phyloP scores from a whole-genome alignment of 2,797 vertebrate genomes.

The Enteromius paludinosus region DNA sequence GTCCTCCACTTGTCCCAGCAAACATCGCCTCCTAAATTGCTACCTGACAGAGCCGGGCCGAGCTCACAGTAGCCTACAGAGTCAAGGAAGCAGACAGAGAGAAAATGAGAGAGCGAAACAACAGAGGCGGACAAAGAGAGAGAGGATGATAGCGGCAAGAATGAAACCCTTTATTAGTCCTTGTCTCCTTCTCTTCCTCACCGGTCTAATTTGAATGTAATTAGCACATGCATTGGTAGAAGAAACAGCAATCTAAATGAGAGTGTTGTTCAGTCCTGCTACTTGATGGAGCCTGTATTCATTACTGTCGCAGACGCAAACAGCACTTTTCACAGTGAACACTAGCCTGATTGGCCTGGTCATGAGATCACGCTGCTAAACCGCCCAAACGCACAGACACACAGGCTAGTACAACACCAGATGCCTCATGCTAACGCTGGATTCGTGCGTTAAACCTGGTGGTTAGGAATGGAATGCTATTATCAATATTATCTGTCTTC shows the following conservation, averaged over 20 bases:
- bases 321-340: slow-evolving; percentile 63
- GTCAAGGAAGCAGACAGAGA: slow-evolving; percentile 29
- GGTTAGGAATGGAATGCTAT: too few relatives aligned
- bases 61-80: slow-evolving; percentile 47
- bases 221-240: slow-evolving; percentile 71
- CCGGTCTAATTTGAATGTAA: slow-evolving; percentile 80
- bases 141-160: slow-evolving; percentile 51
- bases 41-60: slow-evolving; percentile 63
- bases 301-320: slow-evolving; percentile 77
- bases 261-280: slow-evolving; percentile 75
- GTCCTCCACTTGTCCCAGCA: slow-evolving; percentile 36
- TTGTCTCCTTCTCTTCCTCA: slow-evolving; percentile 63
- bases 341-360: slow-evolving; percentile 32
- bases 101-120: neutral
- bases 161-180: slow-evolving; percentile 63
- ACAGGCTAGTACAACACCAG: neutral
- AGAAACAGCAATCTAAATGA: slow-evolving; percentile 76
- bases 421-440: neutral
- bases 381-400: neutral
- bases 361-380: slow-evolving; percentile 29
- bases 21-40: slow-evolving; percentile 63
- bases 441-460: neutral
- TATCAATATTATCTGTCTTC: too few relatives aligned
- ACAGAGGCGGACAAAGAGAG: slow-evolving; percentile 11
- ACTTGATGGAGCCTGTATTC: slow-evolving; percentile 76